A percentile compares a stretch with the other conserved stretches of the same genome.
Conservation (phyloP, 2,797 vertebrate genomes). For the Pogoniulus pusillus region DNA sequence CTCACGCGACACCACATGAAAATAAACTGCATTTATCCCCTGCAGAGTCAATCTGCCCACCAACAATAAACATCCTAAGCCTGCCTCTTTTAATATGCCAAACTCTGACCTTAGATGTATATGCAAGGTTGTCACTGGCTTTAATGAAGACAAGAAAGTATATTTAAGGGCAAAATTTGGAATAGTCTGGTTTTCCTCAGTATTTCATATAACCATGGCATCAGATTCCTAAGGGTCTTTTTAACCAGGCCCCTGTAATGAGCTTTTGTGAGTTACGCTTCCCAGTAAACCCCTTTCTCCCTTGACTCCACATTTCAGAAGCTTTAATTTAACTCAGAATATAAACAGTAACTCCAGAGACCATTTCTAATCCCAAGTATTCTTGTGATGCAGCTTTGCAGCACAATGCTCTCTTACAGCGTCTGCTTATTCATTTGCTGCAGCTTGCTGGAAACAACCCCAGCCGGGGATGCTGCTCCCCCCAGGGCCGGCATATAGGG, state of each 20-base stretch:
- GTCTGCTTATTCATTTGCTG: background rate
- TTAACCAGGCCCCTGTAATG: slow-evolving; percentile 12
- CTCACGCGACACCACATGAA: background rate
- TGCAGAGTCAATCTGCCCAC: slow-evolving; percentile 34
- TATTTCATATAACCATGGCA: background rate
- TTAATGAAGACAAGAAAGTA: slow-evolving; percentile 2
- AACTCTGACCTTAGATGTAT: slow-evolving; percentile 21
- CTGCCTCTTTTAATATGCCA: background rate
- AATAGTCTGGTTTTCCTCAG: slow-evolving; percentile 2
- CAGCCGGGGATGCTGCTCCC: background rate
- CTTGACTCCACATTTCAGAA: slow-evolving; percentile 24
- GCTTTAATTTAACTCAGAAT: slow-evolving; percentile 14
- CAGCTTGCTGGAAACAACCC: background rate
- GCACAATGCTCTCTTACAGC: background rate
- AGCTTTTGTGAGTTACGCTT: slow-evolving; percentile 23
- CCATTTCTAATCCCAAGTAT: background rate
- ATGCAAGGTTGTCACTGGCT: background rate
- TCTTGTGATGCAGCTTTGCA: fast-evolving
- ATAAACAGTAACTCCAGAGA: slow-evolving; percentile 39
- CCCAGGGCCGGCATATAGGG: background rate
- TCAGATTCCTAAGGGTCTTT: slow-evolving; percentile 18
- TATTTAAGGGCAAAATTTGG: slow-evolving; percentile 6
- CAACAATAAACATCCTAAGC: slow-evolving; percentile 41
- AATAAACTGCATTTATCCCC: slow-evolving; percentile 57
- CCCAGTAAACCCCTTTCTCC: background rate